Evolutionary conservation across 2,113 vertebrate genomes (phyloP).

Genomic region (Cettia cetti): DNA sequence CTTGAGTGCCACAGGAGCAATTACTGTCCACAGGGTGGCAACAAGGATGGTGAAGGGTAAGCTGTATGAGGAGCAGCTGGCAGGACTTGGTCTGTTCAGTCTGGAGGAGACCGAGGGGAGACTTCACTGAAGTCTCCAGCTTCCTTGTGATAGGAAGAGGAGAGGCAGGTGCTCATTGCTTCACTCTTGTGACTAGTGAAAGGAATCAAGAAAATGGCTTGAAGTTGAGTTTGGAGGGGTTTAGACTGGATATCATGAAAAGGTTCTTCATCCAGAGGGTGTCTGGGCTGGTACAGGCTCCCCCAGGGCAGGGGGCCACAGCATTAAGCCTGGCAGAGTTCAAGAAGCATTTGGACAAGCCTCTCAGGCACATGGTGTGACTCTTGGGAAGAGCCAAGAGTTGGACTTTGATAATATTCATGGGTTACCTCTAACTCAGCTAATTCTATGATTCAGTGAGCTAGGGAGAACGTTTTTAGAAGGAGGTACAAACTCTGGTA

Average conservation of each 20-base stretch:
- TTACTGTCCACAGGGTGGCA: neutral
- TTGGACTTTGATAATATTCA: neutral
- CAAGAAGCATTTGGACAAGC: neutral
- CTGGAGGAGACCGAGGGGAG: neutral
- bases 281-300: neutral
- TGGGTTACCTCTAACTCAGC: neutral
- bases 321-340: too few relatives aligned
- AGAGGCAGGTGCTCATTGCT: neutral
- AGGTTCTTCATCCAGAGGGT: fast-evolving
- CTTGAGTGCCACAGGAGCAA: neutral
- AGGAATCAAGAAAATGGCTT: neutral
- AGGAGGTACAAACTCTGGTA: neutral
- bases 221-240: neutral
- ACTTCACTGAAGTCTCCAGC: neutral
- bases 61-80: neutral
- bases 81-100: neutral
- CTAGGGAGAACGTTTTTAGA: neutral
- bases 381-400: neutral
- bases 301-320: too few relatives aligned
- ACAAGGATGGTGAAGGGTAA: fast-evolving
- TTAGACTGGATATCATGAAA: neutral
- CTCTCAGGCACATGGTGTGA: neutral
- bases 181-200: neutral
- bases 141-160: neutral
- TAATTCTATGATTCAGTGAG: neutral